Conservation (phyloP, 1,140 invertebrate genomes). For the Eupristina koningsbergeri region DNA sequence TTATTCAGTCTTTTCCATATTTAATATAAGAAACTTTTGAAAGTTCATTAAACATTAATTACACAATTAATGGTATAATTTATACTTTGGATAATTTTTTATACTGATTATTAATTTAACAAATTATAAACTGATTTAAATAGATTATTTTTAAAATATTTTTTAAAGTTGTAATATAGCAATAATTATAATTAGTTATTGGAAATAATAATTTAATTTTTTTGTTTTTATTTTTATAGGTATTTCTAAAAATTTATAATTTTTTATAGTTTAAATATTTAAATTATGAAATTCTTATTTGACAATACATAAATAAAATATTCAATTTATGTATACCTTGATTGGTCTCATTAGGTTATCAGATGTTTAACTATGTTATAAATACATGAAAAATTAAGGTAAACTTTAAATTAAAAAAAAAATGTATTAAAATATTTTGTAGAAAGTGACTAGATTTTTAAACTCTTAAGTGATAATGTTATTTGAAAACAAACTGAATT, state of each 20-base stretch:
- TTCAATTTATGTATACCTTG: conserved; percentile 45
- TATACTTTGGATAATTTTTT: conserved; percentile 39
- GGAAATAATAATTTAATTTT: conserved; percentile 16
- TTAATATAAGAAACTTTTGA: conserved; percentile 10
- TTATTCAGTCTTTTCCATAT: conserved; percentile 41
- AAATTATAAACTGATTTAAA: conserved; percentile 1
- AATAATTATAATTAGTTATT: conserved; percentile 18
- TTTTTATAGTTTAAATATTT: conserved; percentile 40
- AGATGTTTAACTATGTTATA: conserved; percentile 28
- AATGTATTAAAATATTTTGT: too few species aligned
- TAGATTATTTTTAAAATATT: conserved; percentile 8
- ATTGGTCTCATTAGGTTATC: conserved; percentile 53
- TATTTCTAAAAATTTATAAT: conserved; percentile 40
- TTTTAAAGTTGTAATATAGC: conserved; percentile 18
- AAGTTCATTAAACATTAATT: conserved; percentile 5
- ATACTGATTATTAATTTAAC: conserved; percentile 32
- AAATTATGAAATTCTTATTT: conserved; percentile 30
- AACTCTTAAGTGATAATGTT: background rate
- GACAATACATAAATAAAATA: conserved; percentile 42
- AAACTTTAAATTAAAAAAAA: conserved; percentile 30
- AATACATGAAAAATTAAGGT: conserved; percentile 9
- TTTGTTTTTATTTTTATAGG: conserved; percentile 31
- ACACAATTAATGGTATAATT: conserved; percentile 17
- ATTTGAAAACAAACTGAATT: conserved; percentile 9
- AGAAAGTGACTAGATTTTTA: conserved; percentile 20